Percentiles rank a stretch among this genome's conserved stretches.
Conservation (phyloP, 2,113 vertebrate genomes). For the Melanostigma gelatinosum region DNA sequence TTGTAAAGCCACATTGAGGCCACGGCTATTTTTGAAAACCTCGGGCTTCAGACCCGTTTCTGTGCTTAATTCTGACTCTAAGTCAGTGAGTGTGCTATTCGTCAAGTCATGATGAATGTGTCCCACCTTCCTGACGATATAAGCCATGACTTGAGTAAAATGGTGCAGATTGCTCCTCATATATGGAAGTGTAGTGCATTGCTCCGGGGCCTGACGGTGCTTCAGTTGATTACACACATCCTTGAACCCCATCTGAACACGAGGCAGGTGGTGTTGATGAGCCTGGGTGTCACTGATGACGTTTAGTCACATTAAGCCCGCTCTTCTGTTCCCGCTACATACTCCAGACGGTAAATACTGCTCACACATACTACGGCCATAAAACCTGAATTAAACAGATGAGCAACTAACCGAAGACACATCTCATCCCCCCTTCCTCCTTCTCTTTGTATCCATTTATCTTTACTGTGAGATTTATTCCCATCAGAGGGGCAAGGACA, state of each 20-base stretch:
- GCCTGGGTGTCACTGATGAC: slow-evolving; percentile 20
- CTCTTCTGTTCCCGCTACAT: background rate
- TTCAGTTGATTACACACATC: slow-evolving; percentile 63
- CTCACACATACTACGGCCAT: slow-evolving; percentile 26
- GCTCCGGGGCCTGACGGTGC: slow-evolving; percentile 34
- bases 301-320: slow-evolving; percentile 33
- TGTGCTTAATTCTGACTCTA: slow-evolving; percentile 70
- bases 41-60: slow-evolving; percentile 65
- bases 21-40: slow-evolving; percentile 75
- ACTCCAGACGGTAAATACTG: slow-evolving; percentile 31
- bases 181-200: slow-evolving; percentile 43
- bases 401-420: slow-evolving; percentile 52
- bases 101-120: slow-evolving; percentile 50
- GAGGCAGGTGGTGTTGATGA: slow-evolving; percentile 40
- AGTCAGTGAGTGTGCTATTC: slow-evolving; percentile 58
- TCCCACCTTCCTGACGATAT: slow-evolving; percentile 53
- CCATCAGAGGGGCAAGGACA: slow-evolving; percentile 70
- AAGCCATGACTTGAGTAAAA: slow-evolving; percentile 55
- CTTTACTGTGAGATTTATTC: slow-evolving; percentile 60
- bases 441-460: slow-evolving; percentile 42
- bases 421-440: background rate
- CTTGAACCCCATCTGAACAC: slow-evolving; percentile 69
- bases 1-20: slow-evolving; percentile 70
- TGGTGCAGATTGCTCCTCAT: slow-evolving; percentile 45
- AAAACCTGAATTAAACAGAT: slow-evolving; percentile 63